These are phyloP conservation scores for Macrobrachium rosenbergii DNA, from an alignment of 1,140 invertebrate species.

Conservation along the genomic window DNA sequence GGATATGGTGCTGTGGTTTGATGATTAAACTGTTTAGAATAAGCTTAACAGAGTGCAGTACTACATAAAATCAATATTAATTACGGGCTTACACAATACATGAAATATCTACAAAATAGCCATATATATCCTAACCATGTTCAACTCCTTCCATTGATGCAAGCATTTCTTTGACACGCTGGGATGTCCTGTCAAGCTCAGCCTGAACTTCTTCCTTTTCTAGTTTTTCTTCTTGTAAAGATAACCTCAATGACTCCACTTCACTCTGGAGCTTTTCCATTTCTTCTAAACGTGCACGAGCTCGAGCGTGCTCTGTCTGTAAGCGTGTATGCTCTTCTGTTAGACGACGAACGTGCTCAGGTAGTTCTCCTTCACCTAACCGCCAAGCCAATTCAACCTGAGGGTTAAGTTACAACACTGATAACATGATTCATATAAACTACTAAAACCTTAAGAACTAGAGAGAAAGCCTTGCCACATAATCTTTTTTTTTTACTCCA, in stretches of 20 bases:
- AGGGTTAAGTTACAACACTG: background rate
- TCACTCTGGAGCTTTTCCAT: conserved; percentile 65
- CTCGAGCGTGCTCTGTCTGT: conserved; percentile 52
- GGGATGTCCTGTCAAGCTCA: conserved; percentile 80
- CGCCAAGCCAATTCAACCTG: conserved; percentile 61
- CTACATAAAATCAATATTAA: background rate
- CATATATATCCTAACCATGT: conserved; percentile 46
- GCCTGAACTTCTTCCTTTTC: conserved; percentile 80
- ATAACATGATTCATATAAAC: background rate
- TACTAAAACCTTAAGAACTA: too few relatives aligned
- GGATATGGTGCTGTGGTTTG: too few relatives aligned
- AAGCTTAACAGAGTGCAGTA: too few relatives aligned
- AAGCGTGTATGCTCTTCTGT: conserved; percentile 64
- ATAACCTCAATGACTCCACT: conserved; percentile 59
- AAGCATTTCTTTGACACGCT: conserved; percentile 80
- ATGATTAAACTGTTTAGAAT: too few relatives aligned
- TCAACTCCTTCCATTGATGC: conserved; percentile 69
- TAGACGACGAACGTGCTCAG: conserved; percentile 45
- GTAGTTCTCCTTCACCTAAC: conserved; percentile 49
- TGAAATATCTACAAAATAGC: background rate
- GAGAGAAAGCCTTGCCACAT: too few relatives aligned
- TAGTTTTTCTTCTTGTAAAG: conserved; percentile 76
- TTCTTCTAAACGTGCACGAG: conserved; percentile 67
- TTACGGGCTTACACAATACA: background rate
- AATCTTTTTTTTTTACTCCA: too few relatives aligned